phyloP scores from a whole-genome alignment of 1,140 invertebrate species.

The Drosophila lini region DNA sequence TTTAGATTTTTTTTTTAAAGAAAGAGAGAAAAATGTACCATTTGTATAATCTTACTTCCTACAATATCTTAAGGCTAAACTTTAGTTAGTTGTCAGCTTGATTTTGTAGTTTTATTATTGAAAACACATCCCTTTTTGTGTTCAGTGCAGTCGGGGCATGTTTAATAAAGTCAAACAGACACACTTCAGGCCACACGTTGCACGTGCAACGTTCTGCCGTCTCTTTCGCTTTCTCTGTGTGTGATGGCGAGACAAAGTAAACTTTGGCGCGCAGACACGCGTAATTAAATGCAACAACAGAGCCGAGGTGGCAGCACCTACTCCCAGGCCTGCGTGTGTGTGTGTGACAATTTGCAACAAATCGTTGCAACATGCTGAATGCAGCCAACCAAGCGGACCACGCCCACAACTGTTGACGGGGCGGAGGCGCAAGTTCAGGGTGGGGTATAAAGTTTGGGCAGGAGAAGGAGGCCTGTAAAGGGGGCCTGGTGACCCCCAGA shows the following conservation, averaged over 20 bases:
- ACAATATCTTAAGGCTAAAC: too few relatives aligned
- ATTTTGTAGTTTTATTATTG: too few relatives aligned
- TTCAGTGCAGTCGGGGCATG: conserved; percentile 46
- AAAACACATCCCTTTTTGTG: background rate
- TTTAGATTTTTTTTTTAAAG: too few relatives aligned
- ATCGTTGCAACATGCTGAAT: conserved; percentile 73
- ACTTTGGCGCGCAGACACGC: conserved; percentile 71
- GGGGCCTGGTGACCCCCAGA: conserved; percentile 25
- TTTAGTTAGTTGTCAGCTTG: too few relatives aligned
- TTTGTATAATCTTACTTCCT: too few relatives aligned
- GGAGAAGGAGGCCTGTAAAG: background rate
- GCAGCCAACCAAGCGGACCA: conserved; percentile 60
- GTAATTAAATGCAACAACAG: conserved; percentile 81
- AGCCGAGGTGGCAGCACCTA: conserved; percentile 34
- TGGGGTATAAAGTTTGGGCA: background rate
- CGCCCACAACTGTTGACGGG: conserved; percentile 35
- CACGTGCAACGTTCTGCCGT: conserved; percentile 25
- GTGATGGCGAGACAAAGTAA: conserved; percentile 74
- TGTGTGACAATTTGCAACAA: conserved; percentile 76
- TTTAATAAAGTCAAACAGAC: conserved; percentile 77
- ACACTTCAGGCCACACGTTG: conserved; percentile 50
- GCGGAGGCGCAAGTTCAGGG: conserved; percentile 12
- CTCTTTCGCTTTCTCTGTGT: conserved; percentile 23
- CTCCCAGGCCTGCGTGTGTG: conserved; percentile 12
- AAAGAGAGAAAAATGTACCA: too few relatives aligned